These are phyloP conservation scores for Albula goreensis DNA, from an alignment of 2,113 vertebrate genomes.

Conservation along the genomic window DNA sequence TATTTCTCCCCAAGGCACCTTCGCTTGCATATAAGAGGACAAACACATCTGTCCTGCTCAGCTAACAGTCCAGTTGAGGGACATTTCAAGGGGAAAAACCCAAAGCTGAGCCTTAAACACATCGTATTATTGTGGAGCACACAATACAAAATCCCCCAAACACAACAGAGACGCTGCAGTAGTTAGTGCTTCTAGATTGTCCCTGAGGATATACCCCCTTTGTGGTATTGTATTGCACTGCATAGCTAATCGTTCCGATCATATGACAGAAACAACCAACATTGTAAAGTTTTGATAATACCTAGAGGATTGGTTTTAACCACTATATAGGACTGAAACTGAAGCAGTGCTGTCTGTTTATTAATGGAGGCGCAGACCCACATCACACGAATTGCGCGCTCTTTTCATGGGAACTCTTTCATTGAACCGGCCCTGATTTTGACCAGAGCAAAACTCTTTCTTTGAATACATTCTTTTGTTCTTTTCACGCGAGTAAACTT, in stretches of 20 bases:
- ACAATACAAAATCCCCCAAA: not conserved
- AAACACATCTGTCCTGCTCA: too few species aligned
- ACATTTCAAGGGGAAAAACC: not conserved
- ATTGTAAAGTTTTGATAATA: not conserved
- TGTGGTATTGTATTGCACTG: not conserved
- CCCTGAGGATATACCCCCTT: not conserved
- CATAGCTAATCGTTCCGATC: not conserved
- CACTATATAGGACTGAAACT: not conserved
- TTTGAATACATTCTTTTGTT: not conserved
- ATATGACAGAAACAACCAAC: not conserved
- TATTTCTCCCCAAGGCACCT: too few species aligned
- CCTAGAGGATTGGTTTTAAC: not conserved
- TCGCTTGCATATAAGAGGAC: too few species aligned
- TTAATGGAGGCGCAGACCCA: not conserved
- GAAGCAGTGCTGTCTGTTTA: not conserved
- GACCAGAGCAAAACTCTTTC: not conserved
- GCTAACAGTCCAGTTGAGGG: too few species aligned
- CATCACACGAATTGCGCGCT: conserved; percentile 1
- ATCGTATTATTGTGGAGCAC: not conserved
- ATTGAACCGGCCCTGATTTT: not conserved
- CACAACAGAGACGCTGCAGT: not conserved
- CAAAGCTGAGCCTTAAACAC: not conserved
- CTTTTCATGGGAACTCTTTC: not conserved
- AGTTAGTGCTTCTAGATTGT: not conserved
- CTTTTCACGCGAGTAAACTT: conserved; percentile 36